Base-by-base conservation (phyloP, 2,797 vertebrate species). In the Centropyge bicolor region DNA sequence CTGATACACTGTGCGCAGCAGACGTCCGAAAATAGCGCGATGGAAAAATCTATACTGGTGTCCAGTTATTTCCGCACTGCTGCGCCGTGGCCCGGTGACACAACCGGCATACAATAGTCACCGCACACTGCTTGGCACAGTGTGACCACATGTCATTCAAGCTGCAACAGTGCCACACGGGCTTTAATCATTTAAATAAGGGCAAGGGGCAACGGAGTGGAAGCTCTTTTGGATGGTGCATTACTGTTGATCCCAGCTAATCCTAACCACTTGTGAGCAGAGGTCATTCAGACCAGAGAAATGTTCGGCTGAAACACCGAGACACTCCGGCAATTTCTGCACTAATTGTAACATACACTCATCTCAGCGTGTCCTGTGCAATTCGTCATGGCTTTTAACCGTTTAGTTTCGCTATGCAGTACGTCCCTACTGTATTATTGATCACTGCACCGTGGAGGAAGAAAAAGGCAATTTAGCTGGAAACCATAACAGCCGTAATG, bases 31-130 rank as follows among this genome's bases (percentile, higher is more conserved):
- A 94, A 94, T 91, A 93, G 90, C 80, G 76, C 60, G 76, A 91
- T 92, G 94, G 95, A 95, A 96, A 95, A 95, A 96, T 95, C 94
- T 90, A 95, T 95, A 95, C 78, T 79, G 84, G 87, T 90, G 85
- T 91, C 84, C 59, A 8, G 91, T 94, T 95, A 92, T 94, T 91
- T 94, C 89, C 73, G 80, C 86, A 71, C 86, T 62, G 82, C 68
- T 86, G 75, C 51, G 41, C 73, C 10, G 31, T 45, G 74, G 75
- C 74, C 71, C 79, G 71, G 60, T 86, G 85, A 86, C 82, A 85
- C 85, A 84, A 81, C 72, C 75, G 71, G 71, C 82, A 49, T 71
- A 74, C 80, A 81, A 91, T 62, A 60, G 85, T 82, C 70, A 61
- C 66, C 20, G n/a, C 80, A 51, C 49, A 51, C 49, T 22, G 49